Evolutionary conservation across 2,888 invertebrate genomes (phyloP), one percentile per base, ranked within the genome.

Genomic region (Baronia brevicornis): DNA sequence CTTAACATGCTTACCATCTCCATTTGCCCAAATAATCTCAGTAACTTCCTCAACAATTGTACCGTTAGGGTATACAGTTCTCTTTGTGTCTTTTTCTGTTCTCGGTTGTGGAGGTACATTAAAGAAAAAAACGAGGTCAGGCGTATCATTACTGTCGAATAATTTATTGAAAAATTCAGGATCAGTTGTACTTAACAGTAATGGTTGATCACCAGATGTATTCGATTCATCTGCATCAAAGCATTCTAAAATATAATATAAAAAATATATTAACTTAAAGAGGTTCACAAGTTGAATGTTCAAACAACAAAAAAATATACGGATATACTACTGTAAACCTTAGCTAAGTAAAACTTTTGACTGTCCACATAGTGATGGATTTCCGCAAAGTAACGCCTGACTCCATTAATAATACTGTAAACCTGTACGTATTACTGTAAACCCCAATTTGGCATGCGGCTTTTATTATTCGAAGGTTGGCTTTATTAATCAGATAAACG

Each of bases 51-150:
- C 58, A 22, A 65, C 33, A 12, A 55, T 45, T 4, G 73, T 72
- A 1, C 74, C 75, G 25, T 77, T 72, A 1, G 65, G 48, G 26
- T 53, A 54, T 12, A 63, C 44, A 3, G 53, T 65, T 0, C 52
- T 63, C 24, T 43, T 56, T 3, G 45, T 59, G 2, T 62, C 51
- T 34, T 44, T 63, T 15, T 64, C 59, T 2, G 65, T 35, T 7
- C 47, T 44, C 6, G 60, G 54, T 21, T 40, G 39, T n/a, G 45
- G 36, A 4, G 51, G 39, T 4, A 68, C 39, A 34, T 64, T 41
- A 24, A 61, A 54, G 17, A 67, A 41, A 18, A 60, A 61, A 5
- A 69, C 28, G 1, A 55, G 11, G 37, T 54, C 55, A 4, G 42
- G 35, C 1, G 31, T 28, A 3, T 44, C 44, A 8, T 45, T 36